Evolutionary conservation across 1,140 invertebrate genomes (phyloP), one percentile per base, ranked within the genome.

Genomic region (Drosophila bocki): DNA sequence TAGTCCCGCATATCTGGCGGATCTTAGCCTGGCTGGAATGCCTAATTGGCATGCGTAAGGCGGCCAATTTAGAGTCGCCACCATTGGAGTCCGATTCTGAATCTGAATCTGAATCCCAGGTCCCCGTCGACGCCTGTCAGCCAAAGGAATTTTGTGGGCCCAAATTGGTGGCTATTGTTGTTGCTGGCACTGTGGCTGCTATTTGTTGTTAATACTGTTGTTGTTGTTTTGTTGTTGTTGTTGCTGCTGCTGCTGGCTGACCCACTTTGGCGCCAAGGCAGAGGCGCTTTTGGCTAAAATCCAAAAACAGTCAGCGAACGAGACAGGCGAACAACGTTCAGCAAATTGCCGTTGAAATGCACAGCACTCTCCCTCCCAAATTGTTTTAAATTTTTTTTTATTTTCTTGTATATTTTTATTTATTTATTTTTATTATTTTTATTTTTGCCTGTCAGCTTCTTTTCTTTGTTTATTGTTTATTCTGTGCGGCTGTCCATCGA

Each of bases 121-220:
- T 71, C 57, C 68, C 64, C 51, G 77, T 69, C 77, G 83, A 71
- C 64, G 83, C 83, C 83, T 86, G 83, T 86, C 83, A 87, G 76
- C 57, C 71, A 56, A 56, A 82, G 86, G 83, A 78, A 87, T 87
- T 87, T 83, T 88, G 57, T 88, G 75, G 63, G 80, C 83, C 83
- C 83, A 87, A 86, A 86, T 86, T 86, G 83, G 83, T 70, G 87
- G 80, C 83, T 87, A 88, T 86, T 86, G 84, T 83, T 65, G 82
- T 58, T 76, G 53, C 63, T 70, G 62, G n/a, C n/a, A 9, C 29
- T 32, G 15, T 4, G 15, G 22, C 32, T 53, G 33, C 17, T 54
- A 32, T 22, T 53, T 48, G 44, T 47, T 53, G 33, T 68, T 56
- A 33, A 33, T 33, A 33, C n/a, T 54, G 32, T 19, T 59, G n/a